Evolutionary conservation across 2,797 vertebrate species (phyloP).

Genomic region (Glossophaga mutica): DNA sequence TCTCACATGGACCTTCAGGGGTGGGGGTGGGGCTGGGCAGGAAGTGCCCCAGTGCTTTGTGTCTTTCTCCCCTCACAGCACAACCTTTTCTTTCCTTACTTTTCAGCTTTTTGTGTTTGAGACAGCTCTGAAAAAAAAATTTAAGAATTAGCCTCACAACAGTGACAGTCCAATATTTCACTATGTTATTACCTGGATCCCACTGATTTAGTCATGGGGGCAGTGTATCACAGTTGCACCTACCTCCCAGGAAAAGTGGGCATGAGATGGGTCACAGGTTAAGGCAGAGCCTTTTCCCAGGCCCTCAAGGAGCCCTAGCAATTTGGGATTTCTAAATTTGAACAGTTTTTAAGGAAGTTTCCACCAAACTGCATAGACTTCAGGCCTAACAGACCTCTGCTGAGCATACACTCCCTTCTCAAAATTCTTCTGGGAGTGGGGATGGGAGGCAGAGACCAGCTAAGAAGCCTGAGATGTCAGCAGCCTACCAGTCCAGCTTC

Average conservation of each 20-base stretch:
- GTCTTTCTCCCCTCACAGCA: too few relatives aligned
- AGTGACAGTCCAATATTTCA: not conserved
- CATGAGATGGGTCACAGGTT: not conserved
- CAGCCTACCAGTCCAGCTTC: not conserved
- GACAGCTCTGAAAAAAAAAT: not conserved
- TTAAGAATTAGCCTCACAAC: not conserved
- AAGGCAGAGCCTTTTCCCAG: not conserved
- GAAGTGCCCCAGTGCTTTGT: not conserved
- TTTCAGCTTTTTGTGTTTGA: not conserved
- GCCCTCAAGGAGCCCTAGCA: too few relatives aligned
- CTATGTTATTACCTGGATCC: not conserved
- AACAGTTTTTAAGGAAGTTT: not conserved
- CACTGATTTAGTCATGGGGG: not conserved
- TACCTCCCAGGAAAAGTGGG: not conserved
- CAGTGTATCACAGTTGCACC: rapidly evolving
- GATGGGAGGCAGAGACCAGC: not conserved
- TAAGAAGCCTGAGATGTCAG: not conserved
- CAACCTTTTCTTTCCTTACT: not conserved
- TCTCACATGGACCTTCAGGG: rapidly evolving
- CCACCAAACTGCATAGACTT: not conserved
- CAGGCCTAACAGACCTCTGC: not conserved
- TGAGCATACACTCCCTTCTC: not conserved
- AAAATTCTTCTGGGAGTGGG: too few relatives aligned
- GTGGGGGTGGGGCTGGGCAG: not conserved
- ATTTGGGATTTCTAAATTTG: not conserved